Evolutionary conservation across 2,888 invertebrate species (phyloP), one percentile per base, ranked within the genome.

Genomic region (Sepiola atlantica): DNA sequence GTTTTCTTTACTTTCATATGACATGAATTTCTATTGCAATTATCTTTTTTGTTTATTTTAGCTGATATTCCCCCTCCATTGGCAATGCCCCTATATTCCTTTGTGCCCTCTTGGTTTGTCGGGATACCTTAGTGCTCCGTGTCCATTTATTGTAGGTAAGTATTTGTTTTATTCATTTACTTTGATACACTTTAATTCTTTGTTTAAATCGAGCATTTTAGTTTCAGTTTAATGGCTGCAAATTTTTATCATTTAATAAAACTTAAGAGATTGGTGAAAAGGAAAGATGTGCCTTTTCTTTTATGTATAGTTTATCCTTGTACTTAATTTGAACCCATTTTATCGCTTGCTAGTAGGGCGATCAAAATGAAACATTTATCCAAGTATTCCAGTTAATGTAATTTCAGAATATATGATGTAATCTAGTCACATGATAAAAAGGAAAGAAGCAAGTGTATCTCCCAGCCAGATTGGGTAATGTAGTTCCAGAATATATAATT

Each of bases 21-120:
- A 45, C 45, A 45, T 45, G 45, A 8, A 45, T 45, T 45, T 45
- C 45, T 45, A 45, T 45, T 45, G 45, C 45, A 45, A 45, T 45
- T 45, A 45, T 45, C 45, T 45, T 2, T 45, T 21, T 95, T 95
- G 95, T 94, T 95, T 95, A 61, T 97, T 97, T 94, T 97, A 98
- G 98, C 97, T 99, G 96, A 98, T 99, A 96, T 99, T 99, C 97
- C 99, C 99, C 0, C 99, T 99, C 97, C 99, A 99, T 97, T 99
- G 99, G 99, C 99, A 99, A 97, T 99, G 99, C 97, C 99, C 99
- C 0, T 99, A 99, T 97, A 99, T 99, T 97, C 99, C 99, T 4
- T 98, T 99, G 94, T 99, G 99, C 98, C 99, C 99, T 24, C 98
- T 99, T 97, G 98, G 98, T 94, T 97, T 99, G 96, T 99, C 99